Percentiles rank a stretch among this genome's conserved stretches.
Evolutionary conservation across 2,113 vertebrate genomes (phyloP).

Genomic region (Phylloscopus trochiloides): DNA sequence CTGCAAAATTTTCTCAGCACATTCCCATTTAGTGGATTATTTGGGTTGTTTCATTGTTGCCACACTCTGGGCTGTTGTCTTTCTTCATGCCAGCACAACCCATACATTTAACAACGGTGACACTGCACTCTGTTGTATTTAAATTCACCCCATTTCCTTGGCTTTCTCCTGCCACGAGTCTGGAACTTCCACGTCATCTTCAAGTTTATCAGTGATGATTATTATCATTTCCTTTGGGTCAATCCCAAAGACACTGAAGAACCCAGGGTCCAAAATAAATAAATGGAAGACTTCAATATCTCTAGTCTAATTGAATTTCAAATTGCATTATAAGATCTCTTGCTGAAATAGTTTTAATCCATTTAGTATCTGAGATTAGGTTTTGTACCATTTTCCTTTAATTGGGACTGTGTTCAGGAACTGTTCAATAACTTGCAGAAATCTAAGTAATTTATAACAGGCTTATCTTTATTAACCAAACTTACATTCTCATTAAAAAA

Average conservation of each 20-base stretch:
- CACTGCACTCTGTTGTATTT: background rate
- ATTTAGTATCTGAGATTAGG: conserved; percentile 43
- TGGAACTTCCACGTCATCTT: background rate
- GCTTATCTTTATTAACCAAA: conserved; percentile 61
- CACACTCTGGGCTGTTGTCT: background rate
- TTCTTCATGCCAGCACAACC: background rate
- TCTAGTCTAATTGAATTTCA: conserved; percentile 43
- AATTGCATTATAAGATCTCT: conserved; percentile 36
- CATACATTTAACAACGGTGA: background rate
- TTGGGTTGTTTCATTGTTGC: background rate
- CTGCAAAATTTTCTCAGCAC: background rate
- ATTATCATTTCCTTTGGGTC: conserved; percentile 53
- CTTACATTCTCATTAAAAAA: conserved; percentile 47
- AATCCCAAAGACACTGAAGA: conserved; percentile 12
- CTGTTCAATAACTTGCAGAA: conserved; percentile 57
- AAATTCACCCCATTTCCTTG: background rate
- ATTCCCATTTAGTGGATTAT: background rate
- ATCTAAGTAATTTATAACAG: conserved; percentile 56
- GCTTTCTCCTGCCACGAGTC: background rate
- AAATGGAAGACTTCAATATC: conserved; percentile 21
- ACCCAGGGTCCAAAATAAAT: conserved; percentile 22
- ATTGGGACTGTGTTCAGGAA: conserved; percentile 40
- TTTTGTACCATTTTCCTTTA: conserved; percentile 44
- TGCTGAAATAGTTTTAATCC: conserved; percentile 56
- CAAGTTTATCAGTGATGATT: background rate